These are phyloP conservation scores for Gnathonemus echidnorhynchus DNA, from an alignment of 2,113 vertebrate species.

Conservation along the genomic window DNA sequence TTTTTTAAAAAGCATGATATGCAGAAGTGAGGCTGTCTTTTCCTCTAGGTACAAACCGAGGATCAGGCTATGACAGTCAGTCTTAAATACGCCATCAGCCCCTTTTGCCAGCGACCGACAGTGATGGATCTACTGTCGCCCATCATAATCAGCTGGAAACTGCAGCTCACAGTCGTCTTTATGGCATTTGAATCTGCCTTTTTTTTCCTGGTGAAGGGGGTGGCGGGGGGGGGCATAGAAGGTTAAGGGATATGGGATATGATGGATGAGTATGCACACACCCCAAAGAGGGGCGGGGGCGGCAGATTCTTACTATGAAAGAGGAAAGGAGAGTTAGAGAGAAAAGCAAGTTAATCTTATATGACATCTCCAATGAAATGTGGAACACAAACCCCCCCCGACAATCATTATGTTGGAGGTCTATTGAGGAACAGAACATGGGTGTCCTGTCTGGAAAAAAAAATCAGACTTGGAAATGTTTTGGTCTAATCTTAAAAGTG, in stretches of 20 bases:
- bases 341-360: constrained; percentile 8
- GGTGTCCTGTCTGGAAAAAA: background rate
- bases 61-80: background rate
- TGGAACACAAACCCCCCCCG: background rate
- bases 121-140: constrained; percentile 61
- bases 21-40: background rate
- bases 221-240: constrained; percentile 28
- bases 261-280: constrained; percentile 59
- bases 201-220: constrained; percentile 43
- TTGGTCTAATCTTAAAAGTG: background rate
- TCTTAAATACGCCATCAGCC: constrained; percentile 26
- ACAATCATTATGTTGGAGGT: background rate
- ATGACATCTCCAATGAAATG: background rate
- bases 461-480: background rate
- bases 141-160: constrained; percentile 47
- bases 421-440: background rate
- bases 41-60: background rate
- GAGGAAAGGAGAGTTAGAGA: constrained; percentile 16
- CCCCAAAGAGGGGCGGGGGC: constrained; percentile 26
- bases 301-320: constrained; percentile 16
- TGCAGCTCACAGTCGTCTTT: constrained; percentile 29
- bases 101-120: constrained; percentile 47
- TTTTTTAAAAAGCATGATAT: background rate
- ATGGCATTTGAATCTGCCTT: constrained; percentile 35
- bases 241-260: constrained; percentile 44